Percentiles rank a stretch among this genome's conserved stretches.
Conservation (phyloP, 2,888 invertebrate genomes). For the Keiferia lycopersicella region DNA sequence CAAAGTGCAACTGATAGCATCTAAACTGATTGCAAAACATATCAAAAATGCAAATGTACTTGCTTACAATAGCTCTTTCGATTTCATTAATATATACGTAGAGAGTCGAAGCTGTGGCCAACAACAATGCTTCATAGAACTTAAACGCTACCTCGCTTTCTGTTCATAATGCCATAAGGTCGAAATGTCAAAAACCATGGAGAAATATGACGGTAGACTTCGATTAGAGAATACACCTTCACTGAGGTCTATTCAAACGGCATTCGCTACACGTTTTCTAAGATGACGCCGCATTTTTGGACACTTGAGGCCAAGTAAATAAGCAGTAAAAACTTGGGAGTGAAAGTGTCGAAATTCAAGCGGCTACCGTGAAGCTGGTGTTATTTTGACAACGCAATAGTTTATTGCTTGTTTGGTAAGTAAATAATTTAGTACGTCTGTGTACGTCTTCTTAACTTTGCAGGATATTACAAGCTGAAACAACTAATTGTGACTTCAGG, state of each 20-base stretch:
- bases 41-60: too few species aligned
- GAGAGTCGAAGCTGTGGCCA: neutral
- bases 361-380: conserved; percentile 22
- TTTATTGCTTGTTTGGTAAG: too few species aligned
- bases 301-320: conserved; percentile 25
- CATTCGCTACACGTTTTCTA: neutral
- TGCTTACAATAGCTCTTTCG: too few species aligned
- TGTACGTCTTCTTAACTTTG: too few species aligned
- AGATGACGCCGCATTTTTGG: conserved; percentile 25
- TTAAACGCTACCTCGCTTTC: neutral
- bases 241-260: neutral
- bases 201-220: neutral
- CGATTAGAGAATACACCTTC: neutral
- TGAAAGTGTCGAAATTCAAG: conserved; percentile 56
- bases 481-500: too few species aligned
- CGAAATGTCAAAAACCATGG: neutral
- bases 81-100: too few species aligned
- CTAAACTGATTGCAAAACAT: too few species aligned
- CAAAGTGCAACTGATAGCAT: too few species aligned
- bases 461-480: too few species aligned
- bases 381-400: neutral
- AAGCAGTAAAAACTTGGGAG: conserved; percentile 32
- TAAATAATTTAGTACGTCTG: too few species aligned
- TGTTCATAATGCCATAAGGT: neutral
- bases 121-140: neutral